Conservation (phyloP, 2,113 vertebrate species). For the Brachionichthys hirsutus region DNA sequence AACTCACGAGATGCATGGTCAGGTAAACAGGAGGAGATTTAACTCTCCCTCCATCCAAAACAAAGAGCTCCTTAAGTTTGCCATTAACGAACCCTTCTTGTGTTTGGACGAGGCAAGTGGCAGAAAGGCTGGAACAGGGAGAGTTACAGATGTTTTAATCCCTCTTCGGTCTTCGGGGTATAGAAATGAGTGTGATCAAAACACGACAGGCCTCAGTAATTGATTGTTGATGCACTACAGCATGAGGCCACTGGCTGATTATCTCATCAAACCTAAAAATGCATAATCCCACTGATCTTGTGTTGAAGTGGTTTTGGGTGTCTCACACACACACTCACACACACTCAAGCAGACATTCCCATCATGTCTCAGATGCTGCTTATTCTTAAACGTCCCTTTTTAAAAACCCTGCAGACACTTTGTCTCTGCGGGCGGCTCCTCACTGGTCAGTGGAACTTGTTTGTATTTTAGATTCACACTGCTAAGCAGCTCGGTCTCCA, state of each 20-base stretch:
- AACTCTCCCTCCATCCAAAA: not conserved
- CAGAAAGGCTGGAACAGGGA: too few relatives aligned
- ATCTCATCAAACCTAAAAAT: conserved; percentile 60
- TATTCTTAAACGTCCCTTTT: conserved; percentile 43
- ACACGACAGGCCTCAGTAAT: conserved; percentile 9
- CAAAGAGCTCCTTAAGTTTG: not conserved
- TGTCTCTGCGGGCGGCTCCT: conserved; percentile 53
- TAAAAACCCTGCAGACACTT: conserved; percentile 38
- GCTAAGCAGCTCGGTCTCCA: conserved; percentile 50
- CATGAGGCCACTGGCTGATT: conserved; percentile 43
- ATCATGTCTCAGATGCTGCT: conserved; percentile 51
- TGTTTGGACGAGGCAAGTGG: too few relatives aligned
- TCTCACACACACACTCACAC: conserved; percentile 11
- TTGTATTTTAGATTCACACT: conserved; percentile 55
- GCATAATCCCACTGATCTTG: conserved; percentile 40
- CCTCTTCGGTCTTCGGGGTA: conserved; percentile 3
- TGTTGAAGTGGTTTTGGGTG: conserved; percentile 30
- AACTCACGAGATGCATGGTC: not conserved
- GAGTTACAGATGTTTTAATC: too few relatives aligned
- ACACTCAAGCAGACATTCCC: conserved; percentile 50
- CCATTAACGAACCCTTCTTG: too few relatives aligned
- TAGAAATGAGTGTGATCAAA: conserved; percentile 22
- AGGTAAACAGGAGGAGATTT: not conserved
- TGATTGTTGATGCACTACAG: too few relatives aligned
- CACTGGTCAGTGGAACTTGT: conserved; percentile 52